Percentiles rank a stretch among this genome's conserved stretches.
Conservation (phyloP, 1,140 invertebrate species). For the Dufourea novaeangliae region DNA sequence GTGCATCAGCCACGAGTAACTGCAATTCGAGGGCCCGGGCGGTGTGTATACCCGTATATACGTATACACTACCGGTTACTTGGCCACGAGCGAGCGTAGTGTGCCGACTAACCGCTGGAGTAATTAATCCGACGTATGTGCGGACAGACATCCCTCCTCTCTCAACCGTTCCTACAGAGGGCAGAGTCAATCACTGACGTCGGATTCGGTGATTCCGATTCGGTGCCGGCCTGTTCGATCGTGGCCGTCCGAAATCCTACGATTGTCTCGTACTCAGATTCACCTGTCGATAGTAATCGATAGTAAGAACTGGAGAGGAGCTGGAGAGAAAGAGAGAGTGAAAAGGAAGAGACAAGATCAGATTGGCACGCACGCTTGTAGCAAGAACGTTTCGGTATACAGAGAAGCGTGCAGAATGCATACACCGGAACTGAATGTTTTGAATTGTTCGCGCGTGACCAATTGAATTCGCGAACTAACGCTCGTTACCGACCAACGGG, state of each 20-base stretch:
- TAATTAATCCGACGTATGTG: constrained; percentile 65
- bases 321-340: too few species aligned
- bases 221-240: constrained; percentile 16
- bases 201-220: constrained; percentile 25
- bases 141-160: constrained; percentile 33
- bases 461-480: not conserved
- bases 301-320: not conserved
- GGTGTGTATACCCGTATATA: constrained; percentile 41
- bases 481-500: not conserved
- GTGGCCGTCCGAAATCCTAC: constrained; percentile 14
- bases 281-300: constrained; percentile 1
- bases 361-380: not conserved
- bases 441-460: constrained; percentile 5
- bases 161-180: constrained; percentile 28
- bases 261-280: constrained; percentile 19
- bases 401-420: not conserved
- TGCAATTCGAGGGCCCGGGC: constrained; percentile 52
- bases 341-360: not conserved
- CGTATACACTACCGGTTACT: constrained; percentile 47
- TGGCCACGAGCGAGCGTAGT: constrained; percentile 48
- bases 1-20: constrained; percentile 61
- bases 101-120: constrained; percentile 52
- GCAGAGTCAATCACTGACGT: constrained; percentile 36
- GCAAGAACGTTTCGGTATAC: constrained; percentile 1
- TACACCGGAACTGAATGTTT: not conserved